Conservation (phyloP, 2,888 invertebrate genomes). For the Cotesia congregata region DNA sequence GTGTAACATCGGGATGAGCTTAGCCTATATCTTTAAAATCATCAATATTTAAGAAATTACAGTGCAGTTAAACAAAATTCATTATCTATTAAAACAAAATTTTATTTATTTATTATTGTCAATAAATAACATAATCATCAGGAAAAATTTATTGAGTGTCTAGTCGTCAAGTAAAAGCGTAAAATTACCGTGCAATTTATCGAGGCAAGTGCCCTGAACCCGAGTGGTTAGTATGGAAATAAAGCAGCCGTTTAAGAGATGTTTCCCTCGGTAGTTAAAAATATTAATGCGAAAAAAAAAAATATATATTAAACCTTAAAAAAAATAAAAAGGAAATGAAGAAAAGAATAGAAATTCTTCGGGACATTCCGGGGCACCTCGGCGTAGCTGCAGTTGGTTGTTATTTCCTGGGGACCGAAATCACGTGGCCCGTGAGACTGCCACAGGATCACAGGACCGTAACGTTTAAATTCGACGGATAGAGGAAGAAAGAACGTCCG, state of each 20-base stretch:
- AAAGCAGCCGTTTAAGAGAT: not conserved
- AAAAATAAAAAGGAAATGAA: slow-evolving; percentile 18
- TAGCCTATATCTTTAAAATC: too few relatives aligned
- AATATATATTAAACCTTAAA: not conserved
- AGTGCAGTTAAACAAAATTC: too few relatives aligned
- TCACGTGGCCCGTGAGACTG: slow-evolving; percentile 48
- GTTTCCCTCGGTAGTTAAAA: not conserved
- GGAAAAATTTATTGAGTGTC: not conserved
- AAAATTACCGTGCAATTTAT: slow-evolving; percentile 57
- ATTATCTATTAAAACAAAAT: too few relatives aligned
- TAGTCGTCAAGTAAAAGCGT: slow-evolving; percentile 58
- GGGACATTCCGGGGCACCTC: slow-evolving; percentile 33
- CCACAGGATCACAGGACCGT: slow-evolving; percentile 48
- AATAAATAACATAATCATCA: not conserved
- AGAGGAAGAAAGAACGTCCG: slow-evolving; percentile 51
- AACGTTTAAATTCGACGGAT: slow-evolving; percentile 53
- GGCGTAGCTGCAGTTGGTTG: not conserved
- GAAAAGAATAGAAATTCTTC: slow-evolving; percentile 38
- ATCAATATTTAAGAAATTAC: too few relatives aligned
- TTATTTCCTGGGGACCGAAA: slow-evolving; percentile 42
- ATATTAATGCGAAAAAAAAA: not conserved
- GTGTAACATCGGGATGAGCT: too few relatives aligned
- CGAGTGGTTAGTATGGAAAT: not conserved
- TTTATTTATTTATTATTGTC: not conserved
- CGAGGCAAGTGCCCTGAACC: not conserved